Base-by-base conservation (phyloP, 2,113 vertebrate genomes). In the Mesocricetus auratus region DNA sequence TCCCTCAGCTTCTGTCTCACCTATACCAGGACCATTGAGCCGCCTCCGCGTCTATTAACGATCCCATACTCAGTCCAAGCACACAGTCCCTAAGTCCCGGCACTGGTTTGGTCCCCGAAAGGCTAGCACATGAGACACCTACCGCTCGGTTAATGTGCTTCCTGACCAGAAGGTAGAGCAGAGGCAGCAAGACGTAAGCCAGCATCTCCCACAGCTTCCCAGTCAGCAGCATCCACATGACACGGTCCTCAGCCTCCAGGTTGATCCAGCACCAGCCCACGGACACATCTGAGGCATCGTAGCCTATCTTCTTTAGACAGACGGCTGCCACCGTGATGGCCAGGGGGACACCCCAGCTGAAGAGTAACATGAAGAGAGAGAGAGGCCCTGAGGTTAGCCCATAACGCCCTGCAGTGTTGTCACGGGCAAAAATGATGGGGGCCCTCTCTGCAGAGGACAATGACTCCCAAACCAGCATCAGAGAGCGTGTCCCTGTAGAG, bases 181-280 rank as follows among this genome's bases (percentile, higher is more conserved):
- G 85, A 0, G 99, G 99, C 78, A 99, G 98, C 7, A 96, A 98
- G 96, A 99, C 73, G 0, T 99, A 99, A 1, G 99, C 99, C 98
- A 99, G 96, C 79, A 99, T 98, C 98, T 99, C 99, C 99, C 99
- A 99, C 86, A 99, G 97, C 86, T 99, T 99, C 58, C 99, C 99
- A 0, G 99, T 98, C 7, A 99, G 98, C 93, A 99, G 98, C 99
- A 99, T 99, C 99, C 99, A 99, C 86, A 99, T 86, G 8, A 99
- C 86, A 0, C 97, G 98, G 88, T 99, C 99, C n/a, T 98, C 89
- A 0, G 98, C 98, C 0, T 98, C 78, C 96, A 99, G 98, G 94
- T 98, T 98, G 58, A 99, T 98, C 99, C 99, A 99, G 97, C 99
- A 99, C 99, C 99, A 99, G 98, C 99, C 99, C 82, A 99, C 99